A percentile compares a stretch with the other conserved stretches of the same genome.
phyloP scores from a whole-genome alignment of 2,113 vertebrate genomes.

The Phylloscopus trochilus region DNA sequence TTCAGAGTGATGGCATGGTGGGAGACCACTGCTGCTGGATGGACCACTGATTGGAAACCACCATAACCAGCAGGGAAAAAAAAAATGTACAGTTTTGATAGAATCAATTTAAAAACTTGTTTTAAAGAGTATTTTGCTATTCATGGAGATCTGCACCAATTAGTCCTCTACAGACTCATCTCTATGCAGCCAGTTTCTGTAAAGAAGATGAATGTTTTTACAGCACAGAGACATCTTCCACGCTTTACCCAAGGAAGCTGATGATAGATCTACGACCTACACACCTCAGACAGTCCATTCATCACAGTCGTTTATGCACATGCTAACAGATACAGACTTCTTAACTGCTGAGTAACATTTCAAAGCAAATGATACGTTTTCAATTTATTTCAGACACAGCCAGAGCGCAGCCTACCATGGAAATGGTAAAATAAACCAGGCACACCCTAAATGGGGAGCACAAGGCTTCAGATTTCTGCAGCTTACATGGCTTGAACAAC shows the following conservation, averaged over 20 bases:
- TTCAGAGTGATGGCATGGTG: background rate
- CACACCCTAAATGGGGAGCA: fast-evolving
- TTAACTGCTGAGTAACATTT: background rate
- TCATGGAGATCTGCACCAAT: background rate
- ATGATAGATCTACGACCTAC: background rate
- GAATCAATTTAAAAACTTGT: background rate
- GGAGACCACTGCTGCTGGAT: background rate
- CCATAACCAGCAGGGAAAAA: background rate
- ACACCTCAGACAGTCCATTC: background rate
- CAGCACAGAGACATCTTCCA: background rate
- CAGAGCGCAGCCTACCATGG: background rate
- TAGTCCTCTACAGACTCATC: background rate
- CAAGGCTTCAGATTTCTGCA: background rate
- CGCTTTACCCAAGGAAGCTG: background rate
- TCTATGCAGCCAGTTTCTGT: background rate
- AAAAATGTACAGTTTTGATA: fast-evolving
- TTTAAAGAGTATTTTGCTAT: background rate
- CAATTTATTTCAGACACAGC: background rate
- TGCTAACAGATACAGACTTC: background rate
- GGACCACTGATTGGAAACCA: background rate
- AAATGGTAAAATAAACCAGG: background rate
- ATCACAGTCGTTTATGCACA: background rate
- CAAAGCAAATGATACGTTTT: slow-evolving; percentile 16
- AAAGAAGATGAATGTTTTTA: background rate
- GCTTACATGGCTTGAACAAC: background rate